Percentiles rank a stretch among this genome's conserved stretches.
These are phyloP conservation scores for Adelges cooleyi DNA, from an alignment of 1,140 invertebrate species.

Conservation along the genomic window DNA sequence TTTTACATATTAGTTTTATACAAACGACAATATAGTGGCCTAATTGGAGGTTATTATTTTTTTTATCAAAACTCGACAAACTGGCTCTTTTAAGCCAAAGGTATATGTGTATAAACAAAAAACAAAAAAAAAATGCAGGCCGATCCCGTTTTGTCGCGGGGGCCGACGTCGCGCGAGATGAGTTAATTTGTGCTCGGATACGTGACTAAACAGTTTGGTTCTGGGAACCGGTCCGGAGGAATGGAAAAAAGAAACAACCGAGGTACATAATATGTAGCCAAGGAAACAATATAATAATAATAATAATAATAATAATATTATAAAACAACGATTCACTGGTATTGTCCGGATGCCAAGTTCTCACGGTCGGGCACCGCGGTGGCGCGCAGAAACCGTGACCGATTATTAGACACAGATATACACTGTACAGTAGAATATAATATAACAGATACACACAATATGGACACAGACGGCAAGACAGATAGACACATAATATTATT, in stretches of 20 bases:
- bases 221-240: constrained; percentile 4
- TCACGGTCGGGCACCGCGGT: constrained; percentile 6
- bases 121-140: too few species aligned
- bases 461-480: too few species aligned
- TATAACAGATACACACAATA: too few species aligned
- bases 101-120: too few species aligned
- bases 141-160: too few species aligned
- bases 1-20: too few species aligned
- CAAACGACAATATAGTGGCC: too few species aligned
- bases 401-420: too few species aligned
- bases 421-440: too few species aligned
- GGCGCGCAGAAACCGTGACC: constrained; percentile 27
- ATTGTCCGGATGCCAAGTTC: constrained; percentile 22
- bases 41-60: too few species aligned
- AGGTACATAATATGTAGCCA: neutral
- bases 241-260: neutral
- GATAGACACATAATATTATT: neutral
- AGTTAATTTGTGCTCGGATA: constrained; percentile 11
- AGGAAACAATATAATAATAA: constrained; percentile 18
- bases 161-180: neutral
- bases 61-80: too few species aligned
- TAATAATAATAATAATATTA: constrained; percentile 1
- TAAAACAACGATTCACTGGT: constrained; percentile 10
- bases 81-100: too few species aligned
- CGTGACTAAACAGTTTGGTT: constrained; percentile 25